Evolutionary conservation across 2,888 invertebrate genomes (phyloP).

Genomic region (Koerneria pararmatus): DNA sequence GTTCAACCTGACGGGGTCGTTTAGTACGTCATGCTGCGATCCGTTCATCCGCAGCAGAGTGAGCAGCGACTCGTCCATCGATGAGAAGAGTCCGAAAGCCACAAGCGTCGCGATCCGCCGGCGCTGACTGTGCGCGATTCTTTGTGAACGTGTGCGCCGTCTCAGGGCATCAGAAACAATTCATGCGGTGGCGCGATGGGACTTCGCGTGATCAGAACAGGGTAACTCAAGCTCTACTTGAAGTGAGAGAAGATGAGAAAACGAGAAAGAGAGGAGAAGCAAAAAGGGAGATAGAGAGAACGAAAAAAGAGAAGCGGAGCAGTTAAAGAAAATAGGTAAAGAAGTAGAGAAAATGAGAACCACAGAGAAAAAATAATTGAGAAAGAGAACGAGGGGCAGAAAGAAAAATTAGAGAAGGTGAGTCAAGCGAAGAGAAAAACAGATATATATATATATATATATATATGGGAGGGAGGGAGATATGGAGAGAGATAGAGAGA

Average conservation of each 20-base stretch:
- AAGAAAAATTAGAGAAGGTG: no score
- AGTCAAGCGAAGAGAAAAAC: no score
- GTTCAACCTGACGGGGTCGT: conserved; percentile 38
- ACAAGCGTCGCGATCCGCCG: conserved; percentile 55
- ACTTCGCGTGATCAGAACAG: not conserved
- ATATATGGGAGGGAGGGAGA: no score
- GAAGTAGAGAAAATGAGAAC: no score
- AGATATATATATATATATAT: no score
- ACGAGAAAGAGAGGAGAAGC: conserved; percentile 20
- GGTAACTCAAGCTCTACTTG: not conserved
- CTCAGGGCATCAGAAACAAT: conserved; percentile 8
- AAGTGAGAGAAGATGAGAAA: conserved; percentile 8
- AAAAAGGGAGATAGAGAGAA: not conserved
- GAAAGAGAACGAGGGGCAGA: no score
- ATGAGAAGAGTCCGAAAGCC: conserved; percentile 55
- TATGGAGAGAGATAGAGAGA: no score
- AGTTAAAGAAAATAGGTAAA: no score
- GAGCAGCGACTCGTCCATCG: conserved; percentile 54
- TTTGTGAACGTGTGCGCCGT: not conserved
- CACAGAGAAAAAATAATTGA: no score
- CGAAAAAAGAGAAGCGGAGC: conserved; percentile 2
- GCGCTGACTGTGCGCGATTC: conserved; percentile 48
- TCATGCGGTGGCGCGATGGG: not conserved
- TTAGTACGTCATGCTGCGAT: conserved; percentile 42
- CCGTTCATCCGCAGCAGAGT: conserved; percentile 52